phyloP scores from a whole-genome alignment of 1,140 invertebrate species.

The Apis cerana region DNA sequence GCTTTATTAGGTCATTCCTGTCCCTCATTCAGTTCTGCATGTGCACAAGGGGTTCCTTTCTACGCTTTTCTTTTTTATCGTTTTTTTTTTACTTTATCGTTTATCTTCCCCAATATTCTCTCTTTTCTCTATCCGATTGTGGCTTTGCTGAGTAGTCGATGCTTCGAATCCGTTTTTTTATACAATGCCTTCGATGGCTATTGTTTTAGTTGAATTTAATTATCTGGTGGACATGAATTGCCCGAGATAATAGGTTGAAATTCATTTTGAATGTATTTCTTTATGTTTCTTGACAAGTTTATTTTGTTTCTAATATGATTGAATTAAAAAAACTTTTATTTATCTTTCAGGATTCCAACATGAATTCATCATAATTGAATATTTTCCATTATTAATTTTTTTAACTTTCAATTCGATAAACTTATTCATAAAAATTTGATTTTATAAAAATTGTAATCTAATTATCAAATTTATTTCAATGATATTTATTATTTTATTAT shows the following conservation, averaged over 20 bases:
- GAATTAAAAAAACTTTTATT: background rate
- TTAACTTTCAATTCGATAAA: no score
- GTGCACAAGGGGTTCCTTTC: background rate
- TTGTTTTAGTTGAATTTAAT: constrained; percentile 52
- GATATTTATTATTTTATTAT: no score
- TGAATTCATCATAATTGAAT: no score
- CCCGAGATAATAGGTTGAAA: background rate
- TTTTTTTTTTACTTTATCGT: background rate
- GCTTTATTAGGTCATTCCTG: background rate
- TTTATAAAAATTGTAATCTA: no score
- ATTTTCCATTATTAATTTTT: no score
- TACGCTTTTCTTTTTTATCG: background rate
- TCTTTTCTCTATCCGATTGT: background rate
- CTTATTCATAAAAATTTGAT: no score
- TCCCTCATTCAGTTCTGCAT: background rate
- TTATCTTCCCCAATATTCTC: background rate
- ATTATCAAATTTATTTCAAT: no score
- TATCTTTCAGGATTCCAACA: background rate
- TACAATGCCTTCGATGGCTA: background rate
- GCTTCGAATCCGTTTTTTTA: background rate
- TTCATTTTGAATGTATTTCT: constrained; percentile 13
- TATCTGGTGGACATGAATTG: constrained; percentile 36
- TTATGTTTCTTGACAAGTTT: background rate
- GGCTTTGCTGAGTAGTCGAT: background rate
- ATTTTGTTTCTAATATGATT: background rate